Evolutionary conservation across 2,797 vertebrate genomes (phyloP).

Genomic region (Hozukius guyotensis): DNA sequence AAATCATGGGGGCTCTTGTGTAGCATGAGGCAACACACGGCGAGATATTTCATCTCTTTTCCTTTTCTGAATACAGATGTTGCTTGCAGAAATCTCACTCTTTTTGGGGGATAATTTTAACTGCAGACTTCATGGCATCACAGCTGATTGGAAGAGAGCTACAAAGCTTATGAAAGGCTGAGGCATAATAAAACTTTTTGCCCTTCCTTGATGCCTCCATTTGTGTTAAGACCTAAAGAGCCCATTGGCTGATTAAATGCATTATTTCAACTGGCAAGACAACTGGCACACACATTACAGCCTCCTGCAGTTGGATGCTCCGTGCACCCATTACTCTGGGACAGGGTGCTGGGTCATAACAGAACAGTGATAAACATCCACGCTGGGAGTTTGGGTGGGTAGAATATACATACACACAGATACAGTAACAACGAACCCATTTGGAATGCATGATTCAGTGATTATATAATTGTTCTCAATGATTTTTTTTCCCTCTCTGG

Average conservation of each 20-base stretch:
- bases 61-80: slow-evolving; percentile 37
- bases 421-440: slow-evolving; percentile 32
- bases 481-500: background rate
- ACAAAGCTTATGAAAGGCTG: slow-evolving; percentile 26
- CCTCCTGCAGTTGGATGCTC: slow-evolving; percentile 41
- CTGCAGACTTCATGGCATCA: background rate
- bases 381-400: slow-evolving; percentile 10
- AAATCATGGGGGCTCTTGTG: slow-evolving; percentile 28
- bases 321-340: slow-evolving; percentile 41
- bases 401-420: slow-evolving; percentile 7
- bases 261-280: slow-evolving; percentile 62
- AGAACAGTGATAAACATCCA: slow-evolving; percentile 29
- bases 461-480: slow-evolving; percentile 56
- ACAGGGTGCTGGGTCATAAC: slow-evolving; percentile 44
- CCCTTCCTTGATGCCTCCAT: slow-evolving; percentile 48
- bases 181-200: slow-evolving; percentile 59
- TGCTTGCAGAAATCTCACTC: background rate
- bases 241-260: slow-evolving; percentile 74
- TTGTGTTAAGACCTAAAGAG: slow-evolving; percentile 56
- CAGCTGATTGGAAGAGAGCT: background rate
- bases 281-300: background rate
- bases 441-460: slow-evolving; percentile 60
- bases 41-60: slow-evolving; percentile 28
- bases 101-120: background rate
- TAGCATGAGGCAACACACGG: slow-evolving; percentile 46